phyloP scores from a whole-genome alignment of 2,113 vertebrate species.

The Percopsis transmontana region DNA sequence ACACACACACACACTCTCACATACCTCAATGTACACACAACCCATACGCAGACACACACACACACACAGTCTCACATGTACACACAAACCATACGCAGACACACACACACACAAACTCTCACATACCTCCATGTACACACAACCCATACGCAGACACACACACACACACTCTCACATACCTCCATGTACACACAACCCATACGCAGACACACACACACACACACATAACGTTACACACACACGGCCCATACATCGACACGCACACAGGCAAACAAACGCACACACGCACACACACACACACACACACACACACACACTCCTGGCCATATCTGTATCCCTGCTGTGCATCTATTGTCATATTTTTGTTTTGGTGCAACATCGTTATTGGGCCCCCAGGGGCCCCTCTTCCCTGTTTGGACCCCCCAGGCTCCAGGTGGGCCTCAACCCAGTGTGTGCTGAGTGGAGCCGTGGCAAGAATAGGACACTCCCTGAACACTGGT shows the following conservation, averaged over 20 bases:
- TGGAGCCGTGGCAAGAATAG: neutral
- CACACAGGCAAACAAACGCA: neutral
- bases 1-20: neutral
- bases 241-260: too few relatives aligned
- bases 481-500: constrained; percentile 4
- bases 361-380: too few relatives aligned
- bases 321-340: too few relatives aligned
- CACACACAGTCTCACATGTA: neutral
- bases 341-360: too few relatives aligned
- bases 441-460: neutral
- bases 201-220: neutral
- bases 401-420: too few relatives aligned
- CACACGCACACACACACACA: neutral
- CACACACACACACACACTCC: neutral
- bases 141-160: too few relatives aligned
- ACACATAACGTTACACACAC: neutral
- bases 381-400: too few relatives aligned
- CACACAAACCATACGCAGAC: neutral
- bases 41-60: neutral
- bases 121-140: neutral
- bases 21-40: too few relatives aligned
- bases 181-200: too few relatives aligned
- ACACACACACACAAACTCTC: neutral
- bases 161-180: too few relatives aligned
- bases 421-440: neutral